These are phyloP conservation scores for Oncorhynchus masou DNA, from an alignment of 2,113 vertebrate species.

Conservation along the genomic window DNA sequence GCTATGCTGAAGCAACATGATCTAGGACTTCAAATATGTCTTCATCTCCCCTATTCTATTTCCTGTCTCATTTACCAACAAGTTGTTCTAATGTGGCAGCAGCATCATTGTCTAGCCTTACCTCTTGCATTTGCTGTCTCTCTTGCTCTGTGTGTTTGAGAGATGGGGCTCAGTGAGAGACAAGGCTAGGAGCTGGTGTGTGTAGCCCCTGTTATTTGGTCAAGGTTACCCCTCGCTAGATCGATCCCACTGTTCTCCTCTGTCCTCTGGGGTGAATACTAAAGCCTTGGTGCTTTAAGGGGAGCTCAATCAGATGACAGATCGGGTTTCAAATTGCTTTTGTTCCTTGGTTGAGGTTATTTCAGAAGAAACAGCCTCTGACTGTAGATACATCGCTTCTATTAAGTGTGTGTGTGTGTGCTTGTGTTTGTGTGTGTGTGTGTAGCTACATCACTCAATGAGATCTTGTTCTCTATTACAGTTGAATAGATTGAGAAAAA, in stretches of 20 bases:
- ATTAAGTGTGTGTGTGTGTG: too few species aligned
- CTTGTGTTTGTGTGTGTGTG: too few species aligned
- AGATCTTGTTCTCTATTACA: too few species aligned
- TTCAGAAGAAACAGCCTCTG: neutral
- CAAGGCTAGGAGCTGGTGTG: neutral
- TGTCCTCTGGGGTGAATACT: too few species aligned
- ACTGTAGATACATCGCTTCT: neutral
- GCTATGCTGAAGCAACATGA: neutral
- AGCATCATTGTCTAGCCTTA: too few species aligned
- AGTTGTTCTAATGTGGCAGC: too few species aligned
- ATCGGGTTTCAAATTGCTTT: slow-evolving; percentile 19
- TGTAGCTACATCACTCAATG: too few species aligned
- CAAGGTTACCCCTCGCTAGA: slow-evolving; percentile 6
- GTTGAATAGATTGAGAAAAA: too few species aligned
- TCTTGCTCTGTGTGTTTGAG: neutral
- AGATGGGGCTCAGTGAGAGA: neutral
- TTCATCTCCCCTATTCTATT: neutral
- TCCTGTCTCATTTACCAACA: neutral
- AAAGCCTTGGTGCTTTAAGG: neutral
- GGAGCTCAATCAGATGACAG: neutral
- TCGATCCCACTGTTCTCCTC: neutral
- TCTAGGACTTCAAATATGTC: neutral
- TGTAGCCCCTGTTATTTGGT: neutral
- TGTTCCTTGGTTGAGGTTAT: neutral
- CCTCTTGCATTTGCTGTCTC: neutral